Evolutionary conservation across 2,888 invertebrate species (phyloP), one percentile per base, ranked within the genome.

Genomic region (Drosophila subquinaria): DNA sequence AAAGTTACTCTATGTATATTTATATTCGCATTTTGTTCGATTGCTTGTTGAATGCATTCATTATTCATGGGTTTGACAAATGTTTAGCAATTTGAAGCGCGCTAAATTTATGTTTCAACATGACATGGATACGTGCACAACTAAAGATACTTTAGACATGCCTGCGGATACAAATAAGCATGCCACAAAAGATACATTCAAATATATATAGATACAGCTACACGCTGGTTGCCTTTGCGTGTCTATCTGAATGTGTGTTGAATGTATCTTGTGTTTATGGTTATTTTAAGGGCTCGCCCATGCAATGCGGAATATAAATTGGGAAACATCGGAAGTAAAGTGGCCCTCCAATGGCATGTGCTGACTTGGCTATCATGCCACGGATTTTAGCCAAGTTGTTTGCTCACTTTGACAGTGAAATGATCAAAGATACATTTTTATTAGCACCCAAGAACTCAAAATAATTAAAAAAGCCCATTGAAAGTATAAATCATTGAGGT

Each of bases 31-130:
- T 27, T 27, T 42, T 33, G 30, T 42, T 4, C 1, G 55, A 13
- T 20, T 56, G 35, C 45, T 56, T 63, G 23, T 57, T 45, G 35
- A 55, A 47, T 52, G 15, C 60, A 70, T 78, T 15, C 60, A 70
- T 78, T 71, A 69, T 20, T 42, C 47, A 57, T 35, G 10, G 48
- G 9, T 55, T 70, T 73, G 56, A 70, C 45, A 75, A 76, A 73
- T 74, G 67, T 69, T 74, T 59, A 40, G 69, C 82, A 69, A 75
- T 73, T 70, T 73, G 20, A 40, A 65, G 65, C 64, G 52, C 56
- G 81, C 66, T 71, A 68, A 76, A 76, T 76, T 76, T 51, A 78
- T 80, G 71, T 76, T 80, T 60, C 67, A 70, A 77, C 76, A 80
- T 68, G 64, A 50, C 60, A 71, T 30, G 20, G 42, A 59, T 45